Evolutionary conservation across 2,888 invertebrate genomes (phyloP), one percentile per base, ranked within the genome.

Genomic region (Lymantria monacha): DNA sequence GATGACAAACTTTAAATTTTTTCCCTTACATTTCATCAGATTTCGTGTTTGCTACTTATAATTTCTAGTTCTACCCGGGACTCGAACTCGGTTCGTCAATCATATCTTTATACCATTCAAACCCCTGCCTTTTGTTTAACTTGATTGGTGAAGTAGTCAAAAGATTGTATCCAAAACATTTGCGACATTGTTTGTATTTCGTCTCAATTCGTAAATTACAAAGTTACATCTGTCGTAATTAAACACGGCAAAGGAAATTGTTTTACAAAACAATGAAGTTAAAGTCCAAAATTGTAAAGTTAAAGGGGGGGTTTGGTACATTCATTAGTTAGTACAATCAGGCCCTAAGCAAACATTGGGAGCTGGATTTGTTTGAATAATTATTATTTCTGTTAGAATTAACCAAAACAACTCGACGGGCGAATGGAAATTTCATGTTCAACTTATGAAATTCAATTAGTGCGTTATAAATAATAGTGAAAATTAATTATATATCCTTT

Each of bases 281-380:
- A 73, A 56, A 66, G 72, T 59, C 57, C 13, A 64, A 65, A 75
- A 73, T 70, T 63, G 44, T 55, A 47, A 50, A 48, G 56, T 49
- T 53, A 53, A 49, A 41, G 59, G n/a, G n/a, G n/a, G n/a, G n/a
- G n/a, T n/a, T n/a, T n/a, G n/a, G 49, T 67, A 58, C 59, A 67
- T 69, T 75, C 70, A 81, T 75, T 77, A 79, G 78, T 72, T 67
- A 63, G 65, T 75, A 79, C 79, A 82, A 83, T 84, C 82, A 81
- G 70, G 64, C 41, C 84, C 83, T 80, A 80, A 81, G 73, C 74
- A 84, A 86, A 87, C 81, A 82, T 76, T 66, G 70, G 68, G 67
- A 65, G 62, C 63, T 64, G 70, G 67, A 70, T 73, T 75, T 80
- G 79, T 82, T 81, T 81, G 79, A 80, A 79, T 83, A 81, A 83